These are phyloP conservation scores for Illadopsis cleaveri DNA, from an alignment of 2,113 vertebrate species.

Conservation along the genomic window DNA sequence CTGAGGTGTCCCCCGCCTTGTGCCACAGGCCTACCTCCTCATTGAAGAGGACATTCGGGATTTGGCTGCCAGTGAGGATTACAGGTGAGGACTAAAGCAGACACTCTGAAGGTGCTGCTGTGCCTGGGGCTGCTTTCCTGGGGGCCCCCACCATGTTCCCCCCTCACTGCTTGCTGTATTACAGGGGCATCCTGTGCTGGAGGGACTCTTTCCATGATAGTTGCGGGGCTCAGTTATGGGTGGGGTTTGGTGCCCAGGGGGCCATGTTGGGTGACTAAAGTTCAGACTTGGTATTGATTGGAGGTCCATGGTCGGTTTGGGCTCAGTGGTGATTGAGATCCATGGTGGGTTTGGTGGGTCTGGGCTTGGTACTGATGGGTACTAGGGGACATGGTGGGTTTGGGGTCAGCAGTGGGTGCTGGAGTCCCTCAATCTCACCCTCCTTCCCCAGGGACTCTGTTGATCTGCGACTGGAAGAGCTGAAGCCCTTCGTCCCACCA, in stretches of 20 bases:
- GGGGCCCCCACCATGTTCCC: rapidly evolving
- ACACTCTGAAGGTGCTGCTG: rapidly evolving
- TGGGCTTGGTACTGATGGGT: neutral
- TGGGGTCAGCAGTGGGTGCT: neutral
- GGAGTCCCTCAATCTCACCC: neutral
- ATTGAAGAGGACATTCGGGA: slow-evolving; percentile 94
- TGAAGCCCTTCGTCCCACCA: slow-evolving; percentile 90
- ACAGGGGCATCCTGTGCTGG: rapidly evolving
- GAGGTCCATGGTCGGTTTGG: neutral
- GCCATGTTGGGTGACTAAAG: rapidly evolving
- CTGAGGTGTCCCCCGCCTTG: neutral
- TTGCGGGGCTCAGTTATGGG: rapidly evolving
- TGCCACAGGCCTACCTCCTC: slow-evolving; percentile 89
- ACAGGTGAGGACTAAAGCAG: slow-evolving; percentile 77
- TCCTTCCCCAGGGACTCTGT: slow-evolving; percentile 78
- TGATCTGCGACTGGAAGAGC: slow-evolving; percentile 88
- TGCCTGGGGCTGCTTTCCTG: neutral
- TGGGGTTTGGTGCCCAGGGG: neutral
- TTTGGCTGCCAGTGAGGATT: slow-evolving; percentile 88
- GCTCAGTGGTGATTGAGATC: neutral
- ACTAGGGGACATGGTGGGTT: neutral
- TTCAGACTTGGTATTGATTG: neutral
- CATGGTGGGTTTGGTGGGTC: rapidly evolving
- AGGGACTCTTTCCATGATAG: rapidly evolving
- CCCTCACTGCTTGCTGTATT: neutral